Evolutionary conservation across 2,888 invertebrate genomes (phyloP).

Genomic region (Caenorhabditis imperialis): DNA sequence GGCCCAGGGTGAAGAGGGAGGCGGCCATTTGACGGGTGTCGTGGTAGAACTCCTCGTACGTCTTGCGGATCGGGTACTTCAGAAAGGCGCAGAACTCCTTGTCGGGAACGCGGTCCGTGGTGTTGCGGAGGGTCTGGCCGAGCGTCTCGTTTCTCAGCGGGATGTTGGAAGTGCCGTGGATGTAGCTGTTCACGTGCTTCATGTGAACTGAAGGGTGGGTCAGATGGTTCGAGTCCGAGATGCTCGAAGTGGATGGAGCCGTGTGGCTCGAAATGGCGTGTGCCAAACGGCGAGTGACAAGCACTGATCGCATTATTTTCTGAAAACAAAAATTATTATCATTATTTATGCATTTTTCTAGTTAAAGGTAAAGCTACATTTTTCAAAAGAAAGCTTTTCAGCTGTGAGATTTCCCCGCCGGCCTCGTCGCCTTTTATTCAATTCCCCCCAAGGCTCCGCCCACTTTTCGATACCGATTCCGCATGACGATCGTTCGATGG

Average conservation of each 20-base stretch:
- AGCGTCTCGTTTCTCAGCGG: slow-evolving; percentile 73
- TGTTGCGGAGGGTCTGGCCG: slow-evolving; percentile 70
- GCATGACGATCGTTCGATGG: slow-evolving; percentile 15
- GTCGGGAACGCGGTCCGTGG: slow-evolving; percentile 69
- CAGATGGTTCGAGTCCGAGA: slow-evolving; percentile 24
- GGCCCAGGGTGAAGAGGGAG: slow-evolving; percentile 81
- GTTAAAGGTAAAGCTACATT: background rate
- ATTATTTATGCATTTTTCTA: background rate
- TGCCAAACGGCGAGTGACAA: slow-evolving; percentile 26
- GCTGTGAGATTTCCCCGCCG: background rate
- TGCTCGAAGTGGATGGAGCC: slow-evolving; percentile 12
- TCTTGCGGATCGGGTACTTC: slow-evolving; percentile 68
- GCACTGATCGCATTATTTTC: slow-evolving; percentile 44
- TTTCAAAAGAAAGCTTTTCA: background rate
- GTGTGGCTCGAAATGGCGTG: slow-evolving; percentile 38
- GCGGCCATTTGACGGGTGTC: slow-evolving; percentile 66
- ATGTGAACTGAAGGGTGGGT: slow-evolving; percentile 37
- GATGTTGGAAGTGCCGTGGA: slow-evolving; percentile 70
- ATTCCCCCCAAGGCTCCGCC: background rate
- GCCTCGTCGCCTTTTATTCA: background rate
- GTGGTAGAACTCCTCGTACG: slow-evolving; percentile 71
- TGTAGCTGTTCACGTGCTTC: slow-evolving; percentile 63
- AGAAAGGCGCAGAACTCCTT: slow-evolving; percentile 74
- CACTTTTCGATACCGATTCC: background rate
- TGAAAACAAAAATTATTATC: no score